Conservation (phyloP, 1,140 invertebrate species). For the Drosophila santomea region DNA sequence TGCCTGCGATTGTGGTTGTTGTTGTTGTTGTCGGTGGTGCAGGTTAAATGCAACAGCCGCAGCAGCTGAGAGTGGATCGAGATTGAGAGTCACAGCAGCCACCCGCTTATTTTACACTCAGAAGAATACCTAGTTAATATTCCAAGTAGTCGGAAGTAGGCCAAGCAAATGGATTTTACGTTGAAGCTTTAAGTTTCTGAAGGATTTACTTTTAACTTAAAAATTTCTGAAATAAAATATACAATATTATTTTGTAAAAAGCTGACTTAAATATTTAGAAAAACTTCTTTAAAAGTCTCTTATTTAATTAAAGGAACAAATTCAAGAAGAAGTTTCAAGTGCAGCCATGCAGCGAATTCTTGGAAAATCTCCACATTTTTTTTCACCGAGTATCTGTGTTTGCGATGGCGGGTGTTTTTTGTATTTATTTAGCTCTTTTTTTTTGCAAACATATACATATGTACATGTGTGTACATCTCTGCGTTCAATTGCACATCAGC, state of each 20-base stretch:
- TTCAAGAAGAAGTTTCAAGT: background rate
- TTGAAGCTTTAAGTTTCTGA: background rate
- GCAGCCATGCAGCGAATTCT: constrained; percentile 52
- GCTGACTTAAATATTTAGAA: background rate
- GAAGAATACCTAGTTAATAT: background rate
- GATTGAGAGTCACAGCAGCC: constrained; percentile 49
- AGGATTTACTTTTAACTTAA: no score
- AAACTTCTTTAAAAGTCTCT: no score
- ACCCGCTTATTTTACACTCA: constrained; percentile 31
- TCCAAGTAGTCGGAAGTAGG: background rate
- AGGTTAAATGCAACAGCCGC: constrained; percentile 29
- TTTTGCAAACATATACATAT: constrained; percentile 8
- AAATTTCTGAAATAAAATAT: no score
- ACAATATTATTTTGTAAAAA: no score
- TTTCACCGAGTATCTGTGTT: constrained; percentile 2
- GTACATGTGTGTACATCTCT: constrained; percentile 32
- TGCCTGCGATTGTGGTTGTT: constrained; percentile 36
- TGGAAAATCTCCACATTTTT: constrained; percentile 59
- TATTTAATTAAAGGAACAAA: background rate
- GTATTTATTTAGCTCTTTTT: background rate
- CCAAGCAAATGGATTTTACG: background rate
- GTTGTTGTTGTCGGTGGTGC: constrained; percentile 29
- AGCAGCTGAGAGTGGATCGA: constrained; percentile 39
- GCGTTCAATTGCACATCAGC: constrained; percentile 70
- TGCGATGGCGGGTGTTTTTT: constrained; percentile 19